Evolutionary conservation across 2,797 vertebrate species (phyloP), one percentile per base, ranked within the genome.

Genomic region (Champsocephalus esox): DNA sequence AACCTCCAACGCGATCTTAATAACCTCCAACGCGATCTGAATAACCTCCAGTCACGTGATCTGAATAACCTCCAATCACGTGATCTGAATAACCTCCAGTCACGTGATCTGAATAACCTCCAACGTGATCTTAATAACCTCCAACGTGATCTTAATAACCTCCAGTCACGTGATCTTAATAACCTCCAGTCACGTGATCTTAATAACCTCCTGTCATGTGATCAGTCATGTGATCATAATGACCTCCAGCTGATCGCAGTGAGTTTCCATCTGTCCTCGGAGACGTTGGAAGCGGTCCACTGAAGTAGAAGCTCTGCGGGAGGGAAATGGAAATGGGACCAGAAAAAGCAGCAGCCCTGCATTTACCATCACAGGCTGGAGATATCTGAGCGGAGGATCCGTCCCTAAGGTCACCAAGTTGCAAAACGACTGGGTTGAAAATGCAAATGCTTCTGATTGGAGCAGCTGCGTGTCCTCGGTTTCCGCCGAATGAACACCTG

Each of bases 401-500:
- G 49, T 74, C 70, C 74, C 74, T 66, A 70, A 76, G 69, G 56
- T 48, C 46, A 48, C 45, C 66, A 67, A 72, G 19, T 8, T 19
- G 82, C 75, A 58, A 78, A 88, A 80, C 87, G 49, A 56, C 58
- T 52, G 61, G 28, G 51, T 80, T 88, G 74, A 77, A 87, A 77
- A 87, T 86, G 86, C 83, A 83, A 71, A 90, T 38, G 34, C 34
- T 9, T 9, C 34, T 38, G 34, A 38, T 38, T 38, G 34, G 34
- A 38, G 34, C 91, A 92, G 91, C 90, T 93, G 91, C 67, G 89
- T 59, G 41, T 79, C 79, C 86, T 72, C 56, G 9, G 66, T 71
- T 38, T 72, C 71, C 49, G 45, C 79, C 64, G 78, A 69, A 79
- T 85, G 86, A 74, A 88, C 91, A 92, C 89, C 90, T 92, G 90